Evolutionary conservation across 2,113 vertebrate species (phyloP).

Genomic region (Pogonocichla stellata): DNA sequence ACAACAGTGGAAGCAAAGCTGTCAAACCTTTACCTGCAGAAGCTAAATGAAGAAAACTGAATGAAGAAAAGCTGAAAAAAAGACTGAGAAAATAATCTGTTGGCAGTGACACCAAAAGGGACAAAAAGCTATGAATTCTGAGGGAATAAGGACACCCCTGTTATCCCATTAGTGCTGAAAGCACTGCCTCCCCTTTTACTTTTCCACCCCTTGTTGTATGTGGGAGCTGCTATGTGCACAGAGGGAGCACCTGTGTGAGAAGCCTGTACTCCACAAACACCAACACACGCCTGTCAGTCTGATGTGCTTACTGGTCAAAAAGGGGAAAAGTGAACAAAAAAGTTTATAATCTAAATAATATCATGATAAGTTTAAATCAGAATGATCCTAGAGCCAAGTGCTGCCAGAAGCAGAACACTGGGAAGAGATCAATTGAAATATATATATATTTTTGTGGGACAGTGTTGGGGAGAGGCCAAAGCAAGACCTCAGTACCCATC

Average conservation of each 20-base stretch:
- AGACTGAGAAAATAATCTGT: not conserved
- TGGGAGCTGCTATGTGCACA: not conserved
- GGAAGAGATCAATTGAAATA: not conserved
- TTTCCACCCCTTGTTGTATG: not conserved
- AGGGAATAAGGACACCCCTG: accelerated
- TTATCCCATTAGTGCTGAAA: accelerated
- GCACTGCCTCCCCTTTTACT: not conserved
- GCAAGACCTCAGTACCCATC: not conserved
- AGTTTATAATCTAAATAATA: not conserved
- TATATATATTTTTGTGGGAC: not conserved
- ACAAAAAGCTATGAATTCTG: not conserved
- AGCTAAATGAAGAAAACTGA: not conserved
- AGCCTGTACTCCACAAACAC: not conserved
- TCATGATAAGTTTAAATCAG: not conserved
- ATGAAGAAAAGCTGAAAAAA: not conserved
- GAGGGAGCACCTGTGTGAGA: not conserved
- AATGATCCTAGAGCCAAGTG: not conserved
- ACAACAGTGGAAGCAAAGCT: not conserved
- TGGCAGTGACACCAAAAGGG: not conserved
- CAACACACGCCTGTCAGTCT: not conserved
- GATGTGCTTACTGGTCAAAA: not conserved
- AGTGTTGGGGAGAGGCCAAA: not conserved
- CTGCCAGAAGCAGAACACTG: not conserved
- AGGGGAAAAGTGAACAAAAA: not conserved
- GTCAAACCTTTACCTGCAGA: not conserved